Evolutionary conservation across 2,797 vertebrate species (phyloP), one percentile per base, ranked within the genome.

Genomic region (Catamblyrhynchus diadema): DNA sequence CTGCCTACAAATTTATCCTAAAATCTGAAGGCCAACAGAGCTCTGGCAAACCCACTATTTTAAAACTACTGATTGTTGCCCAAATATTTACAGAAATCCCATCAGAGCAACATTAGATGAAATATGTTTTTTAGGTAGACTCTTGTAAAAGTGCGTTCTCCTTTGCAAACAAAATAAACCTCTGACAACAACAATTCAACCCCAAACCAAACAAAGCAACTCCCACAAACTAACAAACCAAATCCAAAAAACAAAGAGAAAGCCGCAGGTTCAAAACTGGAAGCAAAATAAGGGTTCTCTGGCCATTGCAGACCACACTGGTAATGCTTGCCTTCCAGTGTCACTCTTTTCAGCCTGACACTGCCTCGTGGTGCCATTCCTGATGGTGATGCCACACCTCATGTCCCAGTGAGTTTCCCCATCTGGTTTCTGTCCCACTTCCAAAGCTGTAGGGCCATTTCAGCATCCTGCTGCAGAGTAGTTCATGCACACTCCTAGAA

Each of bases 271-370:
- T 90, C 56, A 80, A 82, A 86, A 53, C 30, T n/a, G n/a, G 41
- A 86, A 93, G 23, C 1, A 0, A 77, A 66, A 23, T 8, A 1
- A 25, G 20, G 3, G 10, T 12, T 44, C 21, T 41, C 32, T 66
- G 57, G 20, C 37, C 9, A 2, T 17, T 50, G 54, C 24, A 82
- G 51, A 73, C 22, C 14, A 25, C 0, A 1, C 2, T 2, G 3
- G 21, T 39, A 48, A 54, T 6, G 1, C 24, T n/a, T 89, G 19
- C 51, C 17, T 73, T 51, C 48, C 37, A n/a, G 5, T 3, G 17
- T n/a, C 6, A 6, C 12, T 33, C 25, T 80, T 44, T 61, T 45
- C 62, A 72, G 59, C n/a, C 24, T 78, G 61, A 42, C 48, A 18
- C 4, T 23, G 30, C 32, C 12, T 3, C 0, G 0, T 33, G 37